phyloP scores from a whole-genome alignment of 2,113 vertebrate genomes.

The Cyprinodon variegatus region DNA sequence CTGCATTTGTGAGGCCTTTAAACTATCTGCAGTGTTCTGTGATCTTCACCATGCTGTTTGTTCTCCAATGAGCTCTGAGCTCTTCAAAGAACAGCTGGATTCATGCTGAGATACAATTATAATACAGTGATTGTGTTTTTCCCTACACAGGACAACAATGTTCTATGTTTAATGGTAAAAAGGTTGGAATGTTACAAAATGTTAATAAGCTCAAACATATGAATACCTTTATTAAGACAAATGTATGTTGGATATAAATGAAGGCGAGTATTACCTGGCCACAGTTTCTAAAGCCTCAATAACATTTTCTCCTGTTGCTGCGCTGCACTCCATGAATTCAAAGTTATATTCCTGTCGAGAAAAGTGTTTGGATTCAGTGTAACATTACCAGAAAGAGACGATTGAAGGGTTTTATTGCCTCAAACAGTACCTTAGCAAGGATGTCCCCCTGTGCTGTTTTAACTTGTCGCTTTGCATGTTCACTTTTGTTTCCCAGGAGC shows the following conservation, averaged over 20 bases:
- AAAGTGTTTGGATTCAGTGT: background rate
- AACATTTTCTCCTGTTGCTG: slow-evolving; percentile 88
- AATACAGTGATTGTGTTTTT: background rate
- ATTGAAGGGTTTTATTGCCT: background rate
- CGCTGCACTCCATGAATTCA: slow-evolving; percentile 90
- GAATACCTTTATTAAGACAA: background rate
- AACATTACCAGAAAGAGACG: background rate
- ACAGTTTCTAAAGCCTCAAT: slow-evolving; percentile 81
- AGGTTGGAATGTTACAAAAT: background rate
- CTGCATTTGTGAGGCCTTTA: too few relatives aligned
- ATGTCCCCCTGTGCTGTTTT: slow-evolving; percentile 74
- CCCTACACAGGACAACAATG: background rate
- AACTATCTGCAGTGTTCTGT: too few relatives aligned
- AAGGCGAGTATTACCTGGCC: slow-evolving; percentile 79
- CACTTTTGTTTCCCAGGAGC: slow-evolving; percentile 92
- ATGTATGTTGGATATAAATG: background rate
- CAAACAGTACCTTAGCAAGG: slow-evolving; percentile 84
- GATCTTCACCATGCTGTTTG: too few relatives aligned
- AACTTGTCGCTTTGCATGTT: slow-evolving; percentile 80
- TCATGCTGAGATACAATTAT: too few relatives aligned
- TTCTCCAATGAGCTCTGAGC: too few relatives aligned
- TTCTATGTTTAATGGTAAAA: background rate
- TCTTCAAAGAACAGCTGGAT: too few relatives aligned
- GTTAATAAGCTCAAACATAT: background rate
- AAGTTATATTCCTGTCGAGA: slow-evolving; percentile 83